Evolutionary conservation across 2,113 vertebrate genomes (phyloP), one percentile per base, ranked within the genome.

Genomic region (Charadrius vociferus): DNA sequence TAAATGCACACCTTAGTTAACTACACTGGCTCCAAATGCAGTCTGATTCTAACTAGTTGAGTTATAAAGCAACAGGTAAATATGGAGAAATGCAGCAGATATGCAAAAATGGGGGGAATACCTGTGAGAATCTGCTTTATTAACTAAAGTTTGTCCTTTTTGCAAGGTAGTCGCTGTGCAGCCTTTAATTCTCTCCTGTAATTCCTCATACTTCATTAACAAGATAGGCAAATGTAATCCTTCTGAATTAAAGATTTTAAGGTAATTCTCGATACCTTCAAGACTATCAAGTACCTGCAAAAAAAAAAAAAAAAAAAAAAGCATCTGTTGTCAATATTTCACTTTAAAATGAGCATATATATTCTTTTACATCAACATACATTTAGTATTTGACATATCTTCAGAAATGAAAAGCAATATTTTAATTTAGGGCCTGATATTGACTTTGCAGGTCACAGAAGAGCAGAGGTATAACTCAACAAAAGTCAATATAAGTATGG

Each of bases 251-350:
- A 98, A 96, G 56, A 93, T 95, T 96, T 99, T 98, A 93, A 96
- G 66, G 81, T 98, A 98, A 93, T 95, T 97, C 93, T 99, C 98
- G 58, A 98, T 96, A 92, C 85, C 95, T 96, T 98, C 98, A 92
- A 99, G 96, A 88, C 95, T 88, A 94, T 98, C 98, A 98, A 99
- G 98, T 50, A 98, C 98, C 99, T 99, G 94, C 11, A 90, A 96
- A 93, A 86, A 65, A 88, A 52, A 61, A 68, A n/a, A 93, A 93
- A 96, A 56, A 9, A 52, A 61, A 68, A 43, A 43, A 41, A 53
- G 1, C 4, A 43, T 18, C 12, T 45, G 63, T 93, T 88, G 86
- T 96, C 63, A 97, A 62, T 85, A 91, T 71, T 88, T 93, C 45
- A 91, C 39, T 81, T 94, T 86, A 94, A 96, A 97, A 58, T 81